Base-by-base conservation (phyloP, 2,888 invertebrate species). In the Megamerina dolium region DNA sequence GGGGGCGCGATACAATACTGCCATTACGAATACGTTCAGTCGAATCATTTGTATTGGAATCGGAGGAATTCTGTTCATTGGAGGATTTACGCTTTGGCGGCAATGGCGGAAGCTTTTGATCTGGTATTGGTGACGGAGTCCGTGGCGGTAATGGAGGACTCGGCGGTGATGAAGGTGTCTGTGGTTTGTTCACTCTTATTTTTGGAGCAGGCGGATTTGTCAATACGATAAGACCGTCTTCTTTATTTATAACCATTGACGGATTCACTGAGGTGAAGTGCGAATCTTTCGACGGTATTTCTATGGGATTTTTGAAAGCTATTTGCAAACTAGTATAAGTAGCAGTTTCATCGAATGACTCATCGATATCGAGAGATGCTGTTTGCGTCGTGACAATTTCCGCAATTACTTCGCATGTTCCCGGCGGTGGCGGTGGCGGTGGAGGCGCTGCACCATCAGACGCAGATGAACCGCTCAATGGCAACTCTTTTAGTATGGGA, bases 241-340 rank as follows among this genome's bases (percentile, higher is more conserved):
- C 69, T 27, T 67, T 65, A 19, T 72, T 70, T 4, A 43, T 42
- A 6, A 50, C 27, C 5, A 46, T 45, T 30, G 49, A 44, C 10
- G 23, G 6, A 10, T 23, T 23, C 20, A 46, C 23, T 13, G 53
- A 51, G 17, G 36, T n/a, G 10, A 31, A 8, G 8, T 31, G 13
- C 19, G 30, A 14, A 1, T 14, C 13, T 33, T 40, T 40, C 3
- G 23, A 9, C 2, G 77, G 74, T 20, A 87, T 74, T 0, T 87
- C 86, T 4, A 87, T 73, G 0, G 89, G 89, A 72, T 90, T 87
- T 62, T 83, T 86, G 73, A 87, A 88, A 1, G 90, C 90, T 61
- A 87, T 75, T 63, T 89, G 89, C 37, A 90, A 73, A 62, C 88
- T 89, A 2, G 86, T 84, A 60, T 89, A 89, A 0, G 87, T 87